These are phyloP conservation scores for Drosophila infuscata DNA, from an alignment of 2,888 invertebrate genomes.

Conservation along the genomic window DNA sequence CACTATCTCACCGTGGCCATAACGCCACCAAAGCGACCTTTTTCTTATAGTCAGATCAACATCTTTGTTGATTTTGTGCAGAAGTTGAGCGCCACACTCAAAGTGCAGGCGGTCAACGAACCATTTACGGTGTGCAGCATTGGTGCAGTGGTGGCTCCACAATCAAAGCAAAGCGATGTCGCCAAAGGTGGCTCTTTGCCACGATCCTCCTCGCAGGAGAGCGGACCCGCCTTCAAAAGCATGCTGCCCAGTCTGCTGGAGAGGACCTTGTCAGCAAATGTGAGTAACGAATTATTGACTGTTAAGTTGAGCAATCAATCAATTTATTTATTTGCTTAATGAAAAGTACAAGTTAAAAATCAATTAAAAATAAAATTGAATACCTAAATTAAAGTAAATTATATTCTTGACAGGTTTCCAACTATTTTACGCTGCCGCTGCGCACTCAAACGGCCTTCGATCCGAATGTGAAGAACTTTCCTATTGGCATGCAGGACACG, in stretches of 20 bases:
- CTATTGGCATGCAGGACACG: conserved; percentile 86
- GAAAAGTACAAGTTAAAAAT: background rate
- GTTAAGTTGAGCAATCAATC: background rate
- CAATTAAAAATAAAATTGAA: background rate
- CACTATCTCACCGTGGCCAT: conserved; percentile 86
- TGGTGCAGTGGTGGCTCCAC: conserved; percentile 81
- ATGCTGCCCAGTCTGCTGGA: conserved; percentile 85
- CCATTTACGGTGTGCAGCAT: conserved; percentile 85
- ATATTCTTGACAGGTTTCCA: conserved; percentile 82
- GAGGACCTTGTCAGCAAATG: conserved; percentile 84
- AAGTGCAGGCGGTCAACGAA: conserved; percentile 87
- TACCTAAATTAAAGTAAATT: background rate
- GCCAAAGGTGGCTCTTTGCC: conserved; percentile 57
- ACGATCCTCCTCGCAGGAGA: conserved; percentile 81
- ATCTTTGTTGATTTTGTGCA: conserved; percentile 87
- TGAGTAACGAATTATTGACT: conserved; percentile 45
- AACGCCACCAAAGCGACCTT: conserved; percentile 86
- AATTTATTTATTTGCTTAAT: no score
- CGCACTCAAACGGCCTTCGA: conserved; percentile 85
- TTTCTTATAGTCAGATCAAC: conserved; percentile 87
- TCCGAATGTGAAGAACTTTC: conserved; percentile 86
- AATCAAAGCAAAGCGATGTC: conserved; percentile 55
- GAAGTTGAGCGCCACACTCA: conserved; percentile 86
- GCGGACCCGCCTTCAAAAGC: conserved; percentile 71
- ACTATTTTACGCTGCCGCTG: conserved; percentile 85